Conservation (phyloP, 2,888 invertebrate species). For the Sepioteuthis lessoniana region DNA sequence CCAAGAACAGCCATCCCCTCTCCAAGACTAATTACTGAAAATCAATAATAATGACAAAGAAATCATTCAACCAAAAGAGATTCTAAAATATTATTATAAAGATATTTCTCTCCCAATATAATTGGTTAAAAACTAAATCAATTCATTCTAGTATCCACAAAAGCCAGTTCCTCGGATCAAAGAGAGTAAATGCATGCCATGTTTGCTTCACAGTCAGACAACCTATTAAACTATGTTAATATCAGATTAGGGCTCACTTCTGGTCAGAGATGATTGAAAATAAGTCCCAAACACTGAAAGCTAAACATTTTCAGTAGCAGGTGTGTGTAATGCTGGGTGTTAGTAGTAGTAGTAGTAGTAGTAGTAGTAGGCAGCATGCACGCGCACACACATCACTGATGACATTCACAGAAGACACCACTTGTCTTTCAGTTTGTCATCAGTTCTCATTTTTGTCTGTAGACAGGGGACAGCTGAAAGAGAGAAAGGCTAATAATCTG, state of each 20-base stretch:
- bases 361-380: too few species aligned
- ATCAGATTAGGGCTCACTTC: not conserved
- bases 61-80: not conserved
- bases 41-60: constrained; percentile 2
- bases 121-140: constrained; percentile 6
- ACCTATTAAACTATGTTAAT: constrained; percentile 33
- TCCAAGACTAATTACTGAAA: not conserved
- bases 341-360: not conserved
- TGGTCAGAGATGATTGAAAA: not conserved
- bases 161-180: not conserved
- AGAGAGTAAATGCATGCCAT: not conserved
- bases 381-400: not conserved
- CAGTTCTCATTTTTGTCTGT: not conserved
- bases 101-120: not conserved
- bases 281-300: not conserved
- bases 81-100: not conserved
- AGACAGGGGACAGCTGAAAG: not conserved
- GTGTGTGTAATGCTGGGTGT: not conserved
- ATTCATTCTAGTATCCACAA: not conserved
- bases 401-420: not conserved
- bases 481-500: constrained; percentile 6
- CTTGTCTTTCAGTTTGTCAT: not conserved
- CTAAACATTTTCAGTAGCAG: not conserved
- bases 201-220: not conserved
- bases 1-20: not conserved